These are phyloP conservation scores for Sphecodes monilicornis DNA, from an alignment of 2,888 invertebrate species.

Conservation along the genomic window DNA sequence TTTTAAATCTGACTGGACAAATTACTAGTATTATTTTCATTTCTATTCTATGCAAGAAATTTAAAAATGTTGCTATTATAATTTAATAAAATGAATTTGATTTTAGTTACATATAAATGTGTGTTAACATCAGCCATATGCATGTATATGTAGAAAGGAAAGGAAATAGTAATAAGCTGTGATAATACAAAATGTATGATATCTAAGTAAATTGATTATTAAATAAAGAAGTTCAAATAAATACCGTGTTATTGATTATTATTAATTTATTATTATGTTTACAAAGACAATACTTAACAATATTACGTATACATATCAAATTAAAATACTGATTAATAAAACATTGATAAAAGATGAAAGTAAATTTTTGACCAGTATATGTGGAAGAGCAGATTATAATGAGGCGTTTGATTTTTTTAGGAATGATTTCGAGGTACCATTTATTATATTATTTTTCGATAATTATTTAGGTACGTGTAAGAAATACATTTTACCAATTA, in stretches of 20 bases:
- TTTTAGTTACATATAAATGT: constrained; percentile 47
- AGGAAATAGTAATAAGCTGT: constrained; percentile 79
- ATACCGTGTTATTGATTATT: constrained; percentile 42
- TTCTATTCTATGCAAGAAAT: constrained; percentile 24
- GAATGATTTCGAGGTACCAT: constrained; percentile 72
- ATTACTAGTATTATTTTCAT: constrained; percentile 24
- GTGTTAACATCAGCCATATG: constrained; percentile 43
- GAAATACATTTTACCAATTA: constrained; percentile 82
- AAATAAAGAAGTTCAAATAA: constrained; percentile 57
- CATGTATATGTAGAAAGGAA: constrained; percentile 34
- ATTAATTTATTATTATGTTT: constrained; percentile 52
- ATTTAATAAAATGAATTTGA: constrained; percentile 24
- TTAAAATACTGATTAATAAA: constrained; percentile 58
- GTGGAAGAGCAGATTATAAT: constrained; percentile 47
- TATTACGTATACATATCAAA: constrained; percentile 35
- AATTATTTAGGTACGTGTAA: constrained; percentile 80
- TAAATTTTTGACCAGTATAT: constrained; percentile 40
- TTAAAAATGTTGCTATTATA: constrained; percentile 26
- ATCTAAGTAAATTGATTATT: constrained; percentile 67
- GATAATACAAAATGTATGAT: constrained; percentile 79
- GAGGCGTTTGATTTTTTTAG: constrained; percentile 52
- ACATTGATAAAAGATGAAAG: constrained; percentile 38
- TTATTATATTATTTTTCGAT: constrained; percentile 78
- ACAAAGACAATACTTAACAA: constrained; percentile 52
- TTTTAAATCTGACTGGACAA: not conserved